These are phyloP conservation scores for Typhlichthys eigenmanni DNA, from an alignment of 2,797 vertebrate genomes.

Conservation along the genomic window DNA sequence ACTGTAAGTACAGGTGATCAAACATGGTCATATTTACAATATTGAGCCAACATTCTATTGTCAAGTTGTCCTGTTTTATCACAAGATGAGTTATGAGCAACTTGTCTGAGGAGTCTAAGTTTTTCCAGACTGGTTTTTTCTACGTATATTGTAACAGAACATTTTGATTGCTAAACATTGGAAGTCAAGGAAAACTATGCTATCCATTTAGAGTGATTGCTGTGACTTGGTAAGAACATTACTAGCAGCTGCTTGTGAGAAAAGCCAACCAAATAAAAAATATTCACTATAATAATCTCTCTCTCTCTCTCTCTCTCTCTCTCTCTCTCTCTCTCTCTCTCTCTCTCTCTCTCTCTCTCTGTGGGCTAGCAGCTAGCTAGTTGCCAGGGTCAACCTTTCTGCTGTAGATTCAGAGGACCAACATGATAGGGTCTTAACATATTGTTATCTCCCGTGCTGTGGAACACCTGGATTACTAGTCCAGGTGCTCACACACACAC, in stretches of 20 bases:
- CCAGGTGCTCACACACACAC: neutral
- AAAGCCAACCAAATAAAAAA: slow-evolving; percentile 47
- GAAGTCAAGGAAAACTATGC: slow-evolving; percentile 24
- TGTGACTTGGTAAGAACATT: slow-evolving; percentile 7
- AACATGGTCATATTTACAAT: slow-evolving; percentile 43
- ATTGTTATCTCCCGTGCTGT: slow-evolving; percentile 64
- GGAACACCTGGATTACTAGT: slow-evolving; percentile 49
- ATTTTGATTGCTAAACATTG: neutral
- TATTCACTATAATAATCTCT: slow-evolving; percentile 2
- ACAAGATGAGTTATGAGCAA: slow-evolving; percentile 56
- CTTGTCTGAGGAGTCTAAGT: slow-evolving; percentile 45
- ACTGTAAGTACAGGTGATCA: slow-evolving; percentile 41
- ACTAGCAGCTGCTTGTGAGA: slow-evolving; percentile 17
- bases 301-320: neutral
- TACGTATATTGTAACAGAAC: slow-evolving; percentile 31
- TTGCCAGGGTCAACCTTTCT: slow-evolving; percentile 50
- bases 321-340: neutral
- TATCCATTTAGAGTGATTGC: slow-evolving; percentile 46
- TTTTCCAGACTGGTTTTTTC: slow-evolving; percentile 38
- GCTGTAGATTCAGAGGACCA: slow-evolving; percentile 55
- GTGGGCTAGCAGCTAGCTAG: neutral
- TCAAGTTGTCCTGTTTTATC: slow-evolving; percentile 33
- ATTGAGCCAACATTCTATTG: slow-evolving; percentile 41
- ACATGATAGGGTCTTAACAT: slow-evolving; percentile 36
- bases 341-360: slow-evolving; percentile 4